A percentile compares a stretch with the other conserved stretches of the same genome.
phyloP scores from a whole-genome alignment of 2,113 vertebrate species.

The Seriola dumerili region DNA sequence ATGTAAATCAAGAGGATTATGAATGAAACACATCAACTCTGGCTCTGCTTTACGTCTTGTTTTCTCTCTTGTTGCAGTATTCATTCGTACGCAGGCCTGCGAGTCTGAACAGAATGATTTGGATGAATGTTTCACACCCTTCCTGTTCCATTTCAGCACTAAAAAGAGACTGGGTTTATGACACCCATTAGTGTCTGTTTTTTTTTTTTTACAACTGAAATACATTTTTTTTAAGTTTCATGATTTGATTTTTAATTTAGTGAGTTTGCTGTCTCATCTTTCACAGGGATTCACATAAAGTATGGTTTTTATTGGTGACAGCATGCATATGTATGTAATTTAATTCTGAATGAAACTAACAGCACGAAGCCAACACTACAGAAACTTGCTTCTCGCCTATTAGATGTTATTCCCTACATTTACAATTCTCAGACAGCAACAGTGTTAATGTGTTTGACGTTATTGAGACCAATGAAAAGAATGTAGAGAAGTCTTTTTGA shows the following conservation, averaged over 20 bases:
- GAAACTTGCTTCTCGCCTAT: background rate
- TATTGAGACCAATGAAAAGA: background rate
- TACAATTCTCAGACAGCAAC: background rate
- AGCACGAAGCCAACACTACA: background rate
- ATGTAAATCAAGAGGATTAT: constrained; percentile 48
- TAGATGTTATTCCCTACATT: background rate
- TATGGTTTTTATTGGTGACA: background rate
- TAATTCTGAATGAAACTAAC: background rate
- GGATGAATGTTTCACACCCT: constrained; percentile 19
- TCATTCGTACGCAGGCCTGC: constrained; percentile 38
- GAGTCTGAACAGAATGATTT: constrained; percentile 19
- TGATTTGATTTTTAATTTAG: constrained; percentile 9
- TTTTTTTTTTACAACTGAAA: constrained; percentile 10
- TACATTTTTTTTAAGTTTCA: background rate
- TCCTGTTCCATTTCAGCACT: constrained; percentile 3
- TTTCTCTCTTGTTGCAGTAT: constrained; percentile 28
- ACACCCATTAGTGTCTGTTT: constrained; percentile 14
- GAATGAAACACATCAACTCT: constrained; percentile 21
- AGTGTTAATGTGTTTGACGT: background rate
- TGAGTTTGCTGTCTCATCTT: background rate
- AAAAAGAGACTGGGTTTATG: constrained; percentile 8
- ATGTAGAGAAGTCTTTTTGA: background rate
- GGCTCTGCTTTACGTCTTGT: constrained; percentile 34
- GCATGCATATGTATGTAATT: background rate
- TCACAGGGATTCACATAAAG: background rate